Evolutionary conservation across 2,888 invertebrate species (phyloP).

Genomic region (Oegoconia quadripuncta): DNA sequence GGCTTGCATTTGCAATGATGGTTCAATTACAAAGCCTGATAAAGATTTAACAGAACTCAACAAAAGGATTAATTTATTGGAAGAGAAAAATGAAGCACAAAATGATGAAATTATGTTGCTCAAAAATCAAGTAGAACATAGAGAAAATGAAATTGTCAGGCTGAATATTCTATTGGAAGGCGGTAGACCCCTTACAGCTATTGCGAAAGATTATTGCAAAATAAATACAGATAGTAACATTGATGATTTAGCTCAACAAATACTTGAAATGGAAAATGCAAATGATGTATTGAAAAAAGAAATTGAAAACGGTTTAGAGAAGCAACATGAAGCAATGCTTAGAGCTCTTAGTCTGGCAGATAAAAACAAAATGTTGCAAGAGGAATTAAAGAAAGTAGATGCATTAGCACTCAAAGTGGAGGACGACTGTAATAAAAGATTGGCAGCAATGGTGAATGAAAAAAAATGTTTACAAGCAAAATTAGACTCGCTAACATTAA

Average conservation of each 20-base stretch:
- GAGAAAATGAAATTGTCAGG: conserved; percentile 85
- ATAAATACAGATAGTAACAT: conserved; percentile 76
- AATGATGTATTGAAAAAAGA: conserved; percentile 73
- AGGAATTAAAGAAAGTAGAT: conserved; percentile 86
- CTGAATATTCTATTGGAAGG: conserved; percentile 84
- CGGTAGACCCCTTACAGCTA: conserved; percentile 82
- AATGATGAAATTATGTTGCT: conserved; percentile 59
- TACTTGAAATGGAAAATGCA: conserved; percentile 80
- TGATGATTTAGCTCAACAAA: conserved; percentile 76
- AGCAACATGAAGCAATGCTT: conserved; percentile 90
- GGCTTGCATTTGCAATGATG: conserved; percentile 50
- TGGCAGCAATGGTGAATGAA: conserved; percentile 81
- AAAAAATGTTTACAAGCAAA: conserved; percentile 77
- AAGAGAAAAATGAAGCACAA: conserved; percentile 61
- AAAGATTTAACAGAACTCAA: conserved; percentile 64
- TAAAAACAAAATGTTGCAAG: conserved; percentile 83
- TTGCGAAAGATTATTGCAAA: conserved; percentile 83
- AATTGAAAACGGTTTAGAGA: conserved; percentile 77
- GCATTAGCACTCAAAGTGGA: conserved; percentile 86
- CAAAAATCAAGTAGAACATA: conserved; percentile 64
- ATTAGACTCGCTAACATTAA: conserved; percentile 64
- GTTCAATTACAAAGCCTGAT: conserved; percentile 44
- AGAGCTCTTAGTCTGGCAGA: conserved; percentile 86
- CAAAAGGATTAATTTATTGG: conserved; percentile 59
- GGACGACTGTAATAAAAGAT: conserved; percentile 85